Evolutionary conservation across 37 sponge, comb jelly and placozoan genomes (phyloP), one percentile per base, ranked within the genome.

Genomic region (Aplysina aerophoba): DNA sequence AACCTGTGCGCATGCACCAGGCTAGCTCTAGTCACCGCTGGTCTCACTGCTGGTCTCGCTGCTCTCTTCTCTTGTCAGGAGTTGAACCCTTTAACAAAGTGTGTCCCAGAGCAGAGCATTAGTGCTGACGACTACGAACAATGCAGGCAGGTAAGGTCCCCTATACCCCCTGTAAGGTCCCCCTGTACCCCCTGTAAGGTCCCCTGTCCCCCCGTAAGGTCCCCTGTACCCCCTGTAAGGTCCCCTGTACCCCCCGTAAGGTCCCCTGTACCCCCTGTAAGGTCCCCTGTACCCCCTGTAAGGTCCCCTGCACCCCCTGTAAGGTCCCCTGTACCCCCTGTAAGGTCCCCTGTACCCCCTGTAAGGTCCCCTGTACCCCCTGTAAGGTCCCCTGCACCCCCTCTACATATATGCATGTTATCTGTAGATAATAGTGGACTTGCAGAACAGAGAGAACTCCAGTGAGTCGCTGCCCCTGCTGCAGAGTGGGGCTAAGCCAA

Each of bases 401-500:
- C 13, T 67, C 14, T 13, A 21, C 15, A 37, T 21, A 54, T 8
- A 20, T 31, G 15, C 50, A 12, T 54, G 21, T 39, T 20, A 83
- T 31, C 15, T 68, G 0, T 20, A 90, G 91, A 82, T 87, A 31
- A 87, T 90, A 40, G 62, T 64, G 30, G 62, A 75, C 8, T 59
- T 90, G 40, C 90, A 89, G 59, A 68, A 36, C 0, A 82, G 62
- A 25, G 95, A 94, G 87, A 56, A 35, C 5, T 78, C 77, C 41
- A 91, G 69, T 40, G 95, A 91, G 50, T 82, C 93, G 8, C 83
- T 94, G 33, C 54, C 89, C 27, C 44, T 74, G 8, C 79, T 84
- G 6, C 38, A 56, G 38, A 85, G 67, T 62, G 84, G 86, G 25
- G 80, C 78, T 22, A 84, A 89, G 44, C 81, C 36, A 28, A 93